Evolutionary conservation across 2,888 invertebrate species (phyloP).

Genomic region (Peribatodes rhomboidaria): DNA sequence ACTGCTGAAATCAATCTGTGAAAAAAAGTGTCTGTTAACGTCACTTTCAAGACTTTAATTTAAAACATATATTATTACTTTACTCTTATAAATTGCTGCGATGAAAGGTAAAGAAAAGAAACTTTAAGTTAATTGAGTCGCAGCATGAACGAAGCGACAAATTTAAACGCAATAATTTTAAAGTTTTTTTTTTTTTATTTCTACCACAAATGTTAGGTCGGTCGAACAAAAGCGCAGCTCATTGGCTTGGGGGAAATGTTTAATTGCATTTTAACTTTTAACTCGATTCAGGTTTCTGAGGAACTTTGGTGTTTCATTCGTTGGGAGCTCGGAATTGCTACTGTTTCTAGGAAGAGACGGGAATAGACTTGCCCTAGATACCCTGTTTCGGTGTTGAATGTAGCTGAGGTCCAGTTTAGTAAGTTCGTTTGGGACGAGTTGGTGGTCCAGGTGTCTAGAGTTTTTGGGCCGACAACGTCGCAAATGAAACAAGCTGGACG

Average conservation of each 20-base stretch:
- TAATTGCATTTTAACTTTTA: slow-evolving; percentile 42
- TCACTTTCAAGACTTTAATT: too few species aligned
- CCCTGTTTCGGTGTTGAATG: not conserved
- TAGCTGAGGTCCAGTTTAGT: not conserved
- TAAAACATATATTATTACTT: too few species aligned
- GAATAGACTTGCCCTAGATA: not conserved
- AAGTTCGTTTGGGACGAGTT: too few species aligned
- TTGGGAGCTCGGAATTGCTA: slow-evolving; percentile 4
- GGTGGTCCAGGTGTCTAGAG: too few species aligned
- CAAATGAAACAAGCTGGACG: too few species aligned
- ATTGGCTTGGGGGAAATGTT: slow-evolving; percentile 34
- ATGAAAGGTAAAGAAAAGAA: not conserved
- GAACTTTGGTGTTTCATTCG: slow-evolving; percentile 21
- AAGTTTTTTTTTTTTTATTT: not conserved
- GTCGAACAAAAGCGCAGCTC: slow-evolving; percentile 28
- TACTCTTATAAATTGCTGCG: too few species aligned
- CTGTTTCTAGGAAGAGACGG: not conserved
- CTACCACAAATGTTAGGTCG: slow-evolving; percentile 17
- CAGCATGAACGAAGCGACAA: not conserved
- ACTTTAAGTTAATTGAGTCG: not conserved
- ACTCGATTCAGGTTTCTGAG: slow-evolving; percentile 24
- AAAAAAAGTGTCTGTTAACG: too few species aligned
- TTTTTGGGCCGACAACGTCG: too few species aligned
- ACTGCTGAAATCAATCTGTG: too few species aligned
- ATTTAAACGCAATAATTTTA: not conserved